Evolutionary conservation across 2,888 invertebrate genomes (phyloP), one percentile per base, ranked within the genome.

Genomic region (Chrysolina americana): DNA sequence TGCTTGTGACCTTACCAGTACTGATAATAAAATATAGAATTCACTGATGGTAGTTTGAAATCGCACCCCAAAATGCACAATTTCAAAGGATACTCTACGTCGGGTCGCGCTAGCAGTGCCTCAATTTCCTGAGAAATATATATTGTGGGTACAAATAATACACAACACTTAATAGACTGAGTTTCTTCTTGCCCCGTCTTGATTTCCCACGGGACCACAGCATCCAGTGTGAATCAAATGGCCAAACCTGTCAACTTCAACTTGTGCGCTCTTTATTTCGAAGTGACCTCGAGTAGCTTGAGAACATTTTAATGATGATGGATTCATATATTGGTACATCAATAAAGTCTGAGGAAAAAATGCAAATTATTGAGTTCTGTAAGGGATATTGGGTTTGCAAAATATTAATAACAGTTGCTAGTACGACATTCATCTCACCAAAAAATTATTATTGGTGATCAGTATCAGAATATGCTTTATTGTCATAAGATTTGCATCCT

Each of bases 131-230:
- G 4, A 47, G 47, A 13, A 15, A 47, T 15, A n/a, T 47, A 15
- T 15, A 47, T 47, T 47, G 47, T 15, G 2, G n/a, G n/a, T n/a
- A 50, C 9, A 50, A n/a, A 19, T 50, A 50, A 15, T n/a, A 59
- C 15, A n/a, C 15, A n/a, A 59, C 36, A 28, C 15, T 3, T 28
- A n/a, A 23, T 11, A 1, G n/a, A 10, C 2, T 2, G 1, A 0
- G 2, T 9, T 28, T 59, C 36, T 8, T 59, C 28, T 9, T 48
- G 19, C 73, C 59, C 65, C 78, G 80, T 81, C 80, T 81, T 84
- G 82, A 85, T 86, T 86, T 86, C 86, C 86, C 86, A 86, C 86
- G 85, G 85, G 85, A 84, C 79, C 15, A 73, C 83, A 81, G 81
- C 83, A 82, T 83, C 83, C 81, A 76, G 72, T 77, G 79, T 82